Evolutionary conservation across 2,113 vertebrate species (phyloP).

Genomic region (Thamnophis sirtalis): DNA sequence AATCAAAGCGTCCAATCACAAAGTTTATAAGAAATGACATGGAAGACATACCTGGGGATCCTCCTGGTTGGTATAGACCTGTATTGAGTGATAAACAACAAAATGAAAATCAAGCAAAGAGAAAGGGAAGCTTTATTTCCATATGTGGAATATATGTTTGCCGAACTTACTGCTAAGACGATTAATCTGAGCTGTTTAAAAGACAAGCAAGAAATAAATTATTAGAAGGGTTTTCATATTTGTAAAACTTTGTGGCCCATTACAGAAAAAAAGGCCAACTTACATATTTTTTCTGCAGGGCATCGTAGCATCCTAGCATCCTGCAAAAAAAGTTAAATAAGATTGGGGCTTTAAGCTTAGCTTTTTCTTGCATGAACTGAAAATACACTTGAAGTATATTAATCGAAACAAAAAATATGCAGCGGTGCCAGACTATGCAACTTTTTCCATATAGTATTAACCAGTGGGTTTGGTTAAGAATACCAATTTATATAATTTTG

Average conservation of each 20-base stretch:
- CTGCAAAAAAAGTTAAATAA: slow-evolving; percentile 64
- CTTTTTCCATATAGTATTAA: background rate
- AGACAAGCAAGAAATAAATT: slow-evolving; percentile 47
- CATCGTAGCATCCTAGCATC: slow-evolving; percentile 95
- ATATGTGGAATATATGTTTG: background rate
- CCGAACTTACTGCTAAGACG: slow-evolving; percentile 86
- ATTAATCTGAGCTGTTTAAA: slow-evolving; percentile 81
- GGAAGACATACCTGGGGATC: slow-evolving; percentile 78
- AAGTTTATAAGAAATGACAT: background rate
- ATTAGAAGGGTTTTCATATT: background rate
- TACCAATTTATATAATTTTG: background rate
- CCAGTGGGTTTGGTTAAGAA: background rate
- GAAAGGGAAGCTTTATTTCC: rapidly evolving
- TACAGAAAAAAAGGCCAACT: slow-evolving; percentile 64
- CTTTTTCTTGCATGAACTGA: background rate
- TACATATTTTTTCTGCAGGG: slow-evolving; percentile 93
- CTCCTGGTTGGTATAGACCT: slow-evolving; percentile 86
- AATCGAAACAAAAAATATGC: background rate
- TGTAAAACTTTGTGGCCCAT: rapidly evolving
- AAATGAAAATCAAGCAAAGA: slow-evolving; percentile 9
- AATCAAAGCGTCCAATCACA: background rate
- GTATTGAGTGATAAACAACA: slow-evolving; percentile 47
- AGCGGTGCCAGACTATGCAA: background rate
- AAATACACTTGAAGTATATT: background rate
- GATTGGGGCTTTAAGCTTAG: background rate